These are phyloP conservation scores for Brachionus rotundiformis DNA, from an alignment of 1,140 invertebrate genomes.

Conservation along the genomic window DNA sequence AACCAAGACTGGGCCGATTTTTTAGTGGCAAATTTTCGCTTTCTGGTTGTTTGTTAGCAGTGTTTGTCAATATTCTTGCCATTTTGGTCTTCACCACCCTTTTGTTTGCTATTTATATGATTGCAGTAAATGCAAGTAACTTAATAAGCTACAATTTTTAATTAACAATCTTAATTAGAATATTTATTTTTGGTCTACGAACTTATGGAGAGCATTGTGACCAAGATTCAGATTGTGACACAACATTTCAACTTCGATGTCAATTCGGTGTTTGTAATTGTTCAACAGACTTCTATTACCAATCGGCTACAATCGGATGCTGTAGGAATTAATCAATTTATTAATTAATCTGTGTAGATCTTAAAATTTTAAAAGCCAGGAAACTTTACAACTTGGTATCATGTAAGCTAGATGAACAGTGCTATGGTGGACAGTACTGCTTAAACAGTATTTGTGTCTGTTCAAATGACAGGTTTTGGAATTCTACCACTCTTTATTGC, in stretches of 20 bases:
- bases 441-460: neutral
- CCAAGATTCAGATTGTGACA: neutral
- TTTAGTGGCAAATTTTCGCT: neutral
- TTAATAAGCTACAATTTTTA: too few species aligned
- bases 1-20: neutral
- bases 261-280: constrained; percentile 1
- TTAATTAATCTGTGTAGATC: neutral
- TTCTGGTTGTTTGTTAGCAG: neutral
- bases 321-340: neutral
- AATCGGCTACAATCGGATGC: neutral
- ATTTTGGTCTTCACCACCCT: neutral
- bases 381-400: neutral
- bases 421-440: constrained; percentile 15
- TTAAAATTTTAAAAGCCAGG: neutral
- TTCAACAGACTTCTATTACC: neutral
- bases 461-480: constrained; percentile 22
- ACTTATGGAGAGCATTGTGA: constrained; percentile 13
- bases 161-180: too few species aligned
- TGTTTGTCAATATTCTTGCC: neutral
- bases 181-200: neutral
- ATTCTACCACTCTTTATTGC: constrained; percentile 21
- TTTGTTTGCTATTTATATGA: neutral
- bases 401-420: neutral
- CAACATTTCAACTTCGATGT: neutral
- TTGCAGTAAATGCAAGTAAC: neutral